phyloP scores from a whole-genome alignment of 64 coral and sea anemone species.

The Trachythela sp. region DNA sequence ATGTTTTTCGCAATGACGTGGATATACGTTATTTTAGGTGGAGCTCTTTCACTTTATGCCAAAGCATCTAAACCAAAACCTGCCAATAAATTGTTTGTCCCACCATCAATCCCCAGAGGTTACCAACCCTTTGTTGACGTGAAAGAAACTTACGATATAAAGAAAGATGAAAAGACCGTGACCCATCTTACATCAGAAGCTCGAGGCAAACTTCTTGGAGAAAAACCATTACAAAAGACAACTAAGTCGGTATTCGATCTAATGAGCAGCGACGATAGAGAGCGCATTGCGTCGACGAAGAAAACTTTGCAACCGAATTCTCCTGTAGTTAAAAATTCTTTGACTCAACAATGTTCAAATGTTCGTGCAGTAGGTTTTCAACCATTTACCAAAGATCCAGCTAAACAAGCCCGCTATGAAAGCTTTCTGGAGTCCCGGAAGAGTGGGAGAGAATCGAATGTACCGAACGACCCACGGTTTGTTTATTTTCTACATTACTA shows the following conservation, averaged over 20 bases:
- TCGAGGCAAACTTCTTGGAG: slow-evolving; percentile 60
- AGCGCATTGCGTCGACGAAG: slow-evolving; percentile 10
- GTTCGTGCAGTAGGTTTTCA: slow-evolving; percentile 49
- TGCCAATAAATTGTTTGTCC: neutral
- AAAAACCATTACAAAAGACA: slow-evolving; percentile 47
- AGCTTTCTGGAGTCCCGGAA: slow-evolving; percentile 40
- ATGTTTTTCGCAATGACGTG: neutral
- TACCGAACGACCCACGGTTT: slow-evolving; percentile 37
- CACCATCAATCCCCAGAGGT: neutral
- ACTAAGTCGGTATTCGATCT: slow-evolving; percentile 85
- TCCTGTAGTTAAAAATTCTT: neutral
- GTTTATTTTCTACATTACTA: neutral
- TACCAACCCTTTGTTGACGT: neutral
- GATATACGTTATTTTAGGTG: neutral
- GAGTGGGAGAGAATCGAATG: slow-evolving; percentile 7
- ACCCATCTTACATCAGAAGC: slow-evolving; percentile 46
- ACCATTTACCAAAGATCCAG: slow-evolving; percentile 75
- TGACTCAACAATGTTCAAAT: neutral
- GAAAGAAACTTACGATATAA: neutral
- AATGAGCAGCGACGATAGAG: slow-evolving; percentile 62
- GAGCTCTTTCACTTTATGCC: neutral
- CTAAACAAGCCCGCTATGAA: slow-evolving; percentile 82
- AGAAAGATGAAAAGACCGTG: slow-evolving; percentile 11
- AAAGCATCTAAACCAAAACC: neutral
- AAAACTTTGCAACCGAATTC: neutral